These are phyloP conservation scores for Redunca redunca DNA, from an alignment of 2,113 vertebrate species.

Conservation along the genomic window DNA sequence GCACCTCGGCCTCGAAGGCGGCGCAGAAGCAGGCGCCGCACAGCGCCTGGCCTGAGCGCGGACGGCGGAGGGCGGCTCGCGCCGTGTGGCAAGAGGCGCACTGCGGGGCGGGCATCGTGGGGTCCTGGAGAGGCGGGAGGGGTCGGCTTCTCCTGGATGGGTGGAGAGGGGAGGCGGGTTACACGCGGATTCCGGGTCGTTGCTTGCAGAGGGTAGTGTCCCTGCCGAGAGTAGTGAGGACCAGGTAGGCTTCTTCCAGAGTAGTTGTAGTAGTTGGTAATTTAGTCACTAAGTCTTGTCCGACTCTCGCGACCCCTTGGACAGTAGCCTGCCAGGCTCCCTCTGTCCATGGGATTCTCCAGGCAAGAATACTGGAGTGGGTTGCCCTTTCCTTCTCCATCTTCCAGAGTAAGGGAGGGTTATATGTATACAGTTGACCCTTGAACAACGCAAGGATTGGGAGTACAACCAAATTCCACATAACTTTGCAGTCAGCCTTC, in stretches of 20 bases:
- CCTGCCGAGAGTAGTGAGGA: not conserved
- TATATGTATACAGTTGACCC: not conserved
- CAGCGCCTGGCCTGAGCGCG: constrained; percentile 85
- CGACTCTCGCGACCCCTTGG: not conserved
- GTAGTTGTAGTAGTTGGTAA: not conserved
- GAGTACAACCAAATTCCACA: not conserved
- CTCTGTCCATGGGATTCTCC: not conserved
- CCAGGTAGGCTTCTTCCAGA: not conserved
- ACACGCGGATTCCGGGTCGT: accelerated
- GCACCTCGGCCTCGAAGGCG: constrained; percentile 90
- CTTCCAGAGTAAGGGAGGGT: not conserved
- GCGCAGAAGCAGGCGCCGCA: constrained; percentile 89
- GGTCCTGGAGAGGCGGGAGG: accelerated
- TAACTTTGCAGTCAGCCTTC: not conserved
- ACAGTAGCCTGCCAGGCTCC: not conserved
- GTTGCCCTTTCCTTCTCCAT: not conserved
- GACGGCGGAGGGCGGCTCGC: constrained; percentile 68
- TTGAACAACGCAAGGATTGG: not conserved
- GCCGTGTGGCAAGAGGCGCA: constrained; percentile 76
- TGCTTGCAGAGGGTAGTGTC: not conserved
- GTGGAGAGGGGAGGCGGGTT: not conserved
- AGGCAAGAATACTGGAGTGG: not conserved
- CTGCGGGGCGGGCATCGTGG: constrained; percentile 76
- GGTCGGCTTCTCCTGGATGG: not conserved
- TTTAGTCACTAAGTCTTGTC: not conserved